Base-by-base conservation (phyloP, 1,140 invertebrate species). In the Pissodes strobi region DNA sequence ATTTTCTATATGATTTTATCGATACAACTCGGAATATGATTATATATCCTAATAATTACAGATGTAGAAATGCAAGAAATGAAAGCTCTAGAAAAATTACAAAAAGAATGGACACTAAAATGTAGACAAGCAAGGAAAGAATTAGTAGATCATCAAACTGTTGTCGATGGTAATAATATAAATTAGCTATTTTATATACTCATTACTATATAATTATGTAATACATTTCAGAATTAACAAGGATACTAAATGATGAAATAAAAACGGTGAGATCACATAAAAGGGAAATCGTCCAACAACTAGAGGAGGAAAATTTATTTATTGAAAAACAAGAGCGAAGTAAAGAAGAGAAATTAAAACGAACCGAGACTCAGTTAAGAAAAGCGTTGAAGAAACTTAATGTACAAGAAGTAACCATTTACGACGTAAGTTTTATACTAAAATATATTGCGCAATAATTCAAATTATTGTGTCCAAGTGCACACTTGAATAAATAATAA, bases 271-370 rank as follows among this genome's bases (percentile, higher is more conserved):
- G 43, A 30, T 23, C 61, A 19, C 43, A 70, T 45, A 41, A 66
- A 9, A 58, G 68, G 34, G 64, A 72, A 19, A 37, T 39, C 30
- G 22, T 71, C 6, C 12, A 46, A 1, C 34, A 72, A 18, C 39
- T 74, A 0, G 76, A 79, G 55, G 61, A 66, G 1, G 79, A 80
- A 43, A 78, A 69, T 46, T 45, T 77, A 5, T 63, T 65, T 5
- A 37, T 74, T 37, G 73, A 75, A 23, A 73, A 79, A 49, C 75
- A 76, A 22, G 73, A 79, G 37, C 18, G 27, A 41, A 61, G 60
- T 72, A 49, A 74, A 72, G 48, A 70, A 69, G 45, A 80, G 70
- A 69, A 81, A 78, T 53, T 72, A 67, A 49, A 76, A 71, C 72
- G 70, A 66, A 39, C 78, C 64, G 34, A 81, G 21, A 21, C 57